Percentiles rank a stretch among this genome's conserved stretches.
These are phyloP conservation scores for Auanema sp. DNA, from an alignment of 2,888 invertebrate species.

Conservation along the genomic window DNA sequence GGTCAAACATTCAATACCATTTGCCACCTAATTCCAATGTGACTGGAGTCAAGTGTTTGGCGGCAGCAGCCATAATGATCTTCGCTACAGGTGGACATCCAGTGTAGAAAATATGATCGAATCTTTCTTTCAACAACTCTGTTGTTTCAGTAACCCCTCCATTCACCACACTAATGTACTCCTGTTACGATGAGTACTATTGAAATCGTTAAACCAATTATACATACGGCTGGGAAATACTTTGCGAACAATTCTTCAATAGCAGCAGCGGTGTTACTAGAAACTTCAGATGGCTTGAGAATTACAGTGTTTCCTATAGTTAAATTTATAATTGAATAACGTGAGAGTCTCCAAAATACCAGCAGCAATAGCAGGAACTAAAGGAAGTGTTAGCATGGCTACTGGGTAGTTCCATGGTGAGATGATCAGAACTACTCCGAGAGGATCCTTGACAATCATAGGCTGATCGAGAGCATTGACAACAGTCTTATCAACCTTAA, in stretches of 20 bases:
- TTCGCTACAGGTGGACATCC: slow-evolving; percentile 81
- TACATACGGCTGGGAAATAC: slow-evolving; percentile 32
- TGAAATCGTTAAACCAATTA: slow-evolving; percentile 85
- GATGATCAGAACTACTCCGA: slow-evolving; percentile 80
- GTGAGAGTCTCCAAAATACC: slow-evolving; percentile 43
- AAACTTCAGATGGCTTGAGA: slow-evolving; percentile 50
- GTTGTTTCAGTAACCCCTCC: slow-evolving; percentile 85
- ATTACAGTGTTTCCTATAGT: slow-evolving; percentile 44
- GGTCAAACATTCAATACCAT: slow-evolving; percentile 58
- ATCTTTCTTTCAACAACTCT: slow-evolving; percentile 79
- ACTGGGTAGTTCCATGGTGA: slow-evolving; percentile 95
- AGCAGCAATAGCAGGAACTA: slow-evolving; percentile 44
- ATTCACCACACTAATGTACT: slow-evolving; percentile 66
- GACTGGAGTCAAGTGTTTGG: slow-evolving; percentile 85
- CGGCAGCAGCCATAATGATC: slow-evolving; percentile 84
- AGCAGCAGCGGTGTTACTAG: slow-evolving; percentile 25
- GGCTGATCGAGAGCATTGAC: slow-evolving; percentile 62
- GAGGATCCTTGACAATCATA: slow-evolving; percentile 70
- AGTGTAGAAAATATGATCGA: slow-evolving; percentile 95
- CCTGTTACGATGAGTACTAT: slow-evolving; percentile 76
- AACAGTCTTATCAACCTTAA: slow-evolving; percentile 12
- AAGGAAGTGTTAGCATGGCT: slow-evolving; percentile 66
- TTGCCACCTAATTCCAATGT: slow-evolving; percentile 84
- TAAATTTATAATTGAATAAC: slow-evolving; percentile 4
- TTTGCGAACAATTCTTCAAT: slow-evolving; percentile 29